Evolutionary conservation across 2,888 invertebrate genomes (phyloP), one percentile per base, ranked within the genome.

Genomic region (Theodoxus fluviatilis): DNA sequence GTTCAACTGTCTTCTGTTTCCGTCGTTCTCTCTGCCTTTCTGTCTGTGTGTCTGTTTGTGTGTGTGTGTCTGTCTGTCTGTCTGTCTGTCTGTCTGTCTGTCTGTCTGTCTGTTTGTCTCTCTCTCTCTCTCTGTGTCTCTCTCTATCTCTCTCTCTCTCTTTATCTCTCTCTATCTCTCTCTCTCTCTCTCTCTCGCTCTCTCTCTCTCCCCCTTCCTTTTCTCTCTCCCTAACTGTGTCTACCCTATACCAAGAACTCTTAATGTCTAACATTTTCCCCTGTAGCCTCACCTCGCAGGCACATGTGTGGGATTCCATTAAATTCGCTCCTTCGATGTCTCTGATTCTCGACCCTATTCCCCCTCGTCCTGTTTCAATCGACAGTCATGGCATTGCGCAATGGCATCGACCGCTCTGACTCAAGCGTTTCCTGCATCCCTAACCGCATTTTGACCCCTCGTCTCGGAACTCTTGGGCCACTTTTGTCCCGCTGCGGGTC

Each of bases 91-190:
- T 33, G 7, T 66, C 66, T 66, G 28, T 61, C 61, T 59, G n/a
- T 6, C 22, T 38, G 25, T 47, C 49, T 55, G 37, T 49, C 35
- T 69, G 33, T 37, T 3, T 65, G 65, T 65, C 65, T 65, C 33
- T 69, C 52, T 69, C 0, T 65, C 55, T 52, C 49, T 67, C 67
- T 49, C 49, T 67, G 52, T 49, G 31, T 67, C 49, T 67, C 49
- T 67, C 25, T 9, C 28, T 49, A 18, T 33, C 18, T 49, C 35
- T 67, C 2, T 25, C 18, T 49, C 4, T 12, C 18, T 31, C n/a
- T 18, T 3, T 49, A n/a, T 12, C n/a, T 49, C 9, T 43, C 43
- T 40, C 22, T 65, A 28, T 40, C 7, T 65, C 47, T 43, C 7
- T 65, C 43, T 40, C 25, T 65, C 65, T 40, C 38, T 65, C 28